Evolutionary conservation across 2,888 invertebrate species (phyloP).

Genomic region (Papilio gigon): DNA sequence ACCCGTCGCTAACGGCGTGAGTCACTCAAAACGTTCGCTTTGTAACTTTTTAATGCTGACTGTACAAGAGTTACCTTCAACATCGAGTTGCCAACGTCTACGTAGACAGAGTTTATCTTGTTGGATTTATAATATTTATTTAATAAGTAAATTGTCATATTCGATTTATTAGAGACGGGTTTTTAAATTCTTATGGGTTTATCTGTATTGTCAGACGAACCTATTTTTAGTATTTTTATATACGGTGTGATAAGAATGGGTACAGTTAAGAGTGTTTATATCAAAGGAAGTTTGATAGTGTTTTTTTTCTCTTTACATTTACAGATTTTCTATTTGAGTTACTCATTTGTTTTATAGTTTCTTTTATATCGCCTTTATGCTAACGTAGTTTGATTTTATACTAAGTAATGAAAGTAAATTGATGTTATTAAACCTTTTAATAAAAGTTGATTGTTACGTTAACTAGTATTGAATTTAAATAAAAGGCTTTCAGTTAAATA

Average conservation of each 20-base stretch:
- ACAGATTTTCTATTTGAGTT: too few species aligned
- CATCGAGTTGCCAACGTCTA: too few species aligned
- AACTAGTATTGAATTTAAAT: not conserved
- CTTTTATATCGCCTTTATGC: too few species aligned
- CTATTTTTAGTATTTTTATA: too few species aligned
- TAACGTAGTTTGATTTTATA: too few species aligned
- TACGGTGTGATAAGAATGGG: too few species aligned
- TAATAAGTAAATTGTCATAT: not conserved
- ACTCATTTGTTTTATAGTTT: too few species aligned
- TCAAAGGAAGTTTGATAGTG: too few species aligned
- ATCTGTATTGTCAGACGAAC: too few species aligned
- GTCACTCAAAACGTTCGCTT: slow-evolving; percentile 26
- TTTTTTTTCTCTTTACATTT: too few species aligned
- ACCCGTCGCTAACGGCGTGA: slow-evolving; percentile 17
- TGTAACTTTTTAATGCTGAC: slow-evolving; percentile 17
- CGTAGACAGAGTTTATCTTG: not conserved
- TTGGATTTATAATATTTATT: not conserved
- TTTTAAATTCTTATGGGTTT: not conserved
- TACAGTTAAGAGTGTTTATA: too few species aligned
- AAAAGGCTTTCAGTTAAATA: not conserved
- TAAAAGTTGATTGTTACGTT: not conserved
- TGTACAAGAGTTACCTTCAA: not conserved
- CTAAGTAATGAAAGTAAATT: too few species aligned
- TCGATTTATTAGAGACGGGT: not conserved
- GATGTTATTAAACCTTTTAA: not conserved